Evolutionary conservation across 92 coral and sea anemone genomes (phyloP), one percentile per base, ranked within the genome.

Genomic region (Epizoanthus fatuus): DNA sequence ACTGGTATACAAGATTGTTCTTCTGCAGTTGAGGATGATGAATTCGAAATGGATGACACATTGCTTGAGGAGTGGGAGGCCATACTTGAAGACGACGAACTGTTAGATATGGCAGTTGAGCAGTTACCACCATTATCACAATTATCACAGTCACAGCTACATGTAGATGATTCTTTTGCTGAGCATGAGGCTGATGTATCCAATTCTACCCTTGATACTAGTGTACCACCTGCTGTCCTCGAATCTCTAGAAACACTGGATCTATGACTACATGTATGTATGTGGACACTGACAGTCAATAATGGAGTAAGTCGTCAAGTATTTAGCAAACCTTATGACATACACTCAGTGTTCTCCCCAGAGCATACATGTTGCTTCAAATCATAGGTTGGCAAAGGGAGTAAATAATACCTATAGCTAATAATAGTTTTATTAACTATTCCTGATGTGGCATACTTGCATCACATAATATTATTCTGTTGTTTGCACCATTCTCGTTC

Each of bases 101-200:
- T 83, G 55, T 51, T 83, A 13, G 69, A 69, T 25, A 69, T 83
- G 79, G 87, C 81, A 35, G 69, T 72, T 69, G 87, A 83, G 25
- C 67, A 81, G 13, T 67, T 69, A 22, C 25, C 25, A 69, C 38
- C 86, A 66, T 53, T 79, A 25, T 44, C 64, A 45, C 84, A 63
- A 60, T 62, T 62, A 62, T 62, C 66, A 62, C 66, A 62, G 66
- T 62, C 66, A 5, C 66, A 62, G 66, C 32, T 22, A 22, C 25
- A 22, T 22, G 25, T 38, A 35, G 58, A 79, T 3, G 59, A 63
- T 55, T 60, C 72, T 8, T 11, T 44, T 40, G 15, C 51, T 60
- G 53, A 79, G 53, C 51, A 35, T 7, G 47, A 59, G 15, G 51
- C 25, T 14, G 37, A 62, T 60, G 32, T 60, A 60, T 60, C 66